Evolutionary conservation across 2,113 vertebrate genomes (phyloP).

Genomic region (Nettapus auritus): DNA sequence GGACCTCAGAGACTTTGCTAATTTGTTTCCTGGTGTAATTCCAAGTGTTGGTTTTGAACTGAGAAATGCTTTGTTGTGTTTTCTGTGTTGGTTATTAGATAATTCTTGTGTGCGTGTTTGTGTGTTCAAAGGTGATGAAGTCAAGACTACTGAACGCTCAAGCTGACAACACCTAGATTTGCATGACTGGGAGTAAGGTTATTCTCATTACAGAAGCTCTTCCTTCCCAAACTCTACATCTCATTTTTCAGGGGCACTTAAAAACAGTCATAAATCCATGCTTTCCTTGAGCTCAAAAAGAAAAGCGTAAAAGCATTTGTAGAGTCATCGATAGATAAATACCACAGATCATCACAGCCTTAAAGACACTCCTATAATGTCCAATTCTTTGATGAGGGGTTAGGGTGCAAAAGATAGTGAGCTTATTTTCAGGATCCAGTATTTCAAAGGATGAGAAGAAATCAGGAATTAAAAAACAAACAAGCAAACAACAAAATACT

Average conservation of each 20-base stretch:
- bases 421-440: background rate
- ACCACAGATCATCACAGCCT: background rate
- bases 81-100: background rate
- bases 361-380: rapidly evolving
- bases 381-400: background rate
- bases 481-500: background rate
- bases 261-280: background rate
- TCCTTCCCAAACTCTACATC: background rate
- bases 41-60: slow-evolving; percentile 9
- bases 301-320: background rate
- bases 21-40: slow-evolving; percentile 42
- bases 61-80: background rate
- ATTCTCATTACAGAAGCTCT: background rate
- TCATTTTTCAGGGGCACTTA: background rate
- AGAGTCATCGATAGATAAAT: background rate
- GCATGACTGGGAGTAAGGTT: background rate
- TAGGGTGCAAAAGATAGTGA: background rate
- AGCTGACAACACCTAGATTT: background rate
- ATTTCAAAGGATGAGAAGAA: background rate
- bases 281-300: background rate
- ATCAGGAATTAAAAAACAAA: background rate
- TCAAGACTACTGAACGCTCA: background rate
- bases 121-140: background rate
- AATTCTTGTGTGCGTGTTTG: background rate
- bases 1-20: slow-evolving; percentile 14